Evolutionary conservation across 2,888 invertebrate genomes (phyloP).

Genomic region (Zygogramma bicolorata): DNA sequence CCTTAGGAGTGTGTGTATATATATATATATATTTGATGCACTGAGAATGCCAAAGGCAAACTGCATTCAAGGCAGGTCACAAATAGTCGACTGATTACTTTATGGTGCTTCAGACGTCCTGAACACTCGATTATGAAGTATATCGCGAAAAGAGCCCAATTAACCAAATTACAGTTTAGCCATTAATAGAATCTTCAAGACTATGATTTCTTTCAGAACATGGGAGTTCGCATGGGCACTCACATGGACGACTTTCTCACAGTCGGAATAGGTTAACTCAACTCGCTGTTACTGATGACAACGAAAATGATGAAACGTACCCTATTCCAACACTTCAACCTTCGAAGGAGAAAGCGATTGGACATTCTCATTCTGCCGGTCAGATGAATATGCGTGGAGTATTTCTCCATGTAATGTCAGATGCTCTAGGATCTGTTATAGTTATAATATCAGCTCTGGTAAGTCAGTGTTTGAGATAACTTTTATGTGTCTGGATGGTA

Average conservation of each 20-base stretch:
- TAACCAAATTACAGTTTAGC: no score
- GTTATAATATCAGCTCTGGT: slow-evolving; percentile 85
- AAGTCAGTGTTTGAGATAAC: slow-evolving; percentile 31
- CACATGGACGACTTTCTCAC: slow-evolving; percentile 73
- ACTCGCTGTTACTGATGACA: slow-evolving; percentile 77
- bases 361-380: slow-evolving; percentile 73
- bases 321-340: slow-evolving; percentile 66
- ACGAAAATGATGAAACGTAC: slow-evolving; percentile 78
- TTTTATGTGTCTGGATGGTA: neutral
- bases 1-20: no score
- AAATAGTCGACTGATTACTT: no score
- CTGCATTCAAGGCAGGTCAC: no score
- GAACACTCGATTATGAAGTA: no score
- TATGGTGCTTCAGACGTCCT: no score
- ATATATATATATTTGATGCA: no score
- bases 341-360: slow-evolving; percentile 48
- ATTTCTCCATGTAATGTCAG: slow-evolving; percentile 97
- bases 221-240: slow-evolving; percentile 77
- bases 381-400: slow-evolving; percentile 99
- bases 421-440: slow-evolving; percentile 95
- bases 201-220: slow-evolving; percentile 69
- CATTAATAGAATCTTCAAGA: no score
- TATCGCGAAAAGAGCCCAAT: no score
- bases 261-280: slow-evolving; percentile 73
- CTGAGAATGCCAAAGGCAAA: no score